phyloP scores from a whole-genome alignment of 2,888 invertebrate genomes.

The Drosophila affinis region DNA sequence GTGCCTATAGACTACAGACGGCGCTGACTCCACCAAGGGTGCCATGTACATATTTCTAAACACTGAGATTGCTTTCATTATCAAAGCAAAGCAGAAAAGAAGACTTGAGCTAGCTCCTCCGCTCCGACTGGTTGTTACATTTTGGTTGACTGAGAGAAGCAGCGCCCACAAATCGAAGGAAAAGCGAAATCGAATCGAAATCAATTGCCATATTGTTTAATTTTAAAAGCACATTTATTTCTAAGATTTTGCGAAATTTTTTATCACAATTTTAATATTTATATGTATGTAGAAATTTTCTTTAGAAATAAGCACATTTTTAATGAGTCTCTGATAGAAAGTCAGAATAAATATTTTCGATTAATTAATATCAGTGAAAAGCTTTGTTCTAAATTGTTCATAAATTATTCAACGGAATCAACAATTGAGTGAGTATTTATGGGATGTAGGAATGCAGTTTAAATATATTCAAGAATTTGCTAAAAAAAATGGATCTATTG shows the following conservation, averaged over 20 bases:
- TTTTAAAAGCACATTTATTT: constrained; percentile 43
- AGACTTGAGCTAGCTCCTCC: constrained; percentile 28
- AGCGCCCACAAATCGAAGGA: constrained; percentile 23
- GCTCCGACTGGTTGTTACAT: constrained; percentile 43
- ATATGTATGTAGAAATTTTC: constrained; percentile 48
- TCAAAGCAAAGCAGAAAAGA: constrained; percentile 23
- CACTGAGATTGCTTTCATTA: constrained; percentile 53
- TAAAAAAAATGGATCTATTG: too few relatives aligned
- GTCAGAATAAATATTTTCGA: constrained; percentile 73
- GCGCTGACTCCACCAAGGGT: constrained; percentile 12
- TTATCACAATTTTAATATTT: constrained; percentile 36
- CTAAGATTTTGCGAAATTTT: constrained; percentile 46
- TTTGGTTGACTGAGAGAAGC: constrained; percentile 42
- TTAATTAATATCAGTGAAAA: constrained; percentile 12
- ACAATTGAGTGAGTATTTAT: not conserved
- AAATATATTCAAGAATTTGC: too few relatives aligned
- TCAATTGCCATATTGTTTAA: constrained; percentile 73
- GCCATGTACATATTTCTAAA: constrained; percentile 67
- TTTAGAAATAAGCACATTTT: constrained; percentile 56
- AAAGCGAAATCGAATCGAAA: constrained; percentile 44
- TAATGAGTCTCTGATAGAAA: constrained; percentile 59
- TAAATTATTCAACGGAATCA: too few relatives aligned
- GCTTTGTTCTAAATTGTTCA: too few relatives aligned
- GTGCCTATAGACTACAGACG: constrained; percentile 59
- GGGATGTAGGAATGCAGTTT: not conserved